These are phyloP conservation scores for Clarias magur DNA, from an alignment of 2,113 vertebrate species.

Conservation along the genomic window DNA sequence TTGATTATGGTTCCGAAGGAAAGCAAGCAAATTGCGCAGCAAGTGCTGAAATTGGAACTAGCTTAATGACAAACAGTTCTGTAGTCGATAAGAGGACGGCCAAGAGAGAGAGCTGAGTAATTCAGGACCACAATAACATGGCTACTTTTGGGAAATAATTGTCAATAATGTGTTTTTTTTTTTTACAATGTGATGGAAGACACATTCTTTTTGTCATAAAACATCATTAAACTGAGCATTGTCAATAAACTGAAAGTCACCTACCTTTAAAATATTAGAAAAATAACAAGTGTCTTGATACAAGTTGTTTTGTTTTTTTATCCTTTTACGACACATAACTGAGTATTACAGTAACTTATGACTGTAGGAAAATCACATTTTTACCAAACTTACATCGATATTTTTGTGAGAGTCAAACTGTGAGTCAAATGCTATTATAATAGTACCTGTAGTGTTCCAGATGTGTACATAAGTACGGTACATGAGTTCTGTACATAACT, in stretches of 20 bases:
- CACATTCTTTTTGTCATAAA: neutral
- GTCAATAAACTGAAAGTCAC: neutral
- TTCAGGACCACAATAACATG: neutral
- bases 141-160: neutral
- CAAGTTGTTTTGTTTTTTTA: neutral
- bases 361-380: neutral
- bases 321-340: neutral
- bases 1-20: conserved; percentile 8
- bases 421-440: neutral
- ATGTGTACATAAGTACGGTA: conserved; percentile 39
- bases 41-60: neutral
- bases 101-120: neutral
- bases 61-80: conserved; percentile 13
- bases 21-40: neutral
- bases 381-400: neutral
- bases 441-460: neutral
- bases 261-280: neutral
- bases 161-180: neutral
- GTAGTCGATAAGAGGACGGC: neutral
- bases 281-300: neutral
- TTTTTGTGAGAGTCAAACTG: neutral
- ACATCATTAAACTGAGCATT: neutral
- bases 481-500: too few relatives aligned
- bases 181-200: neutral
- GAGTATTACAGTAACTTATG: neutral